These are phyloP conservation scores for Tinamus guttatus DNA, from an alignment of 2,113 vertebrate genomes.

Conservation along the genomic window DNA sequence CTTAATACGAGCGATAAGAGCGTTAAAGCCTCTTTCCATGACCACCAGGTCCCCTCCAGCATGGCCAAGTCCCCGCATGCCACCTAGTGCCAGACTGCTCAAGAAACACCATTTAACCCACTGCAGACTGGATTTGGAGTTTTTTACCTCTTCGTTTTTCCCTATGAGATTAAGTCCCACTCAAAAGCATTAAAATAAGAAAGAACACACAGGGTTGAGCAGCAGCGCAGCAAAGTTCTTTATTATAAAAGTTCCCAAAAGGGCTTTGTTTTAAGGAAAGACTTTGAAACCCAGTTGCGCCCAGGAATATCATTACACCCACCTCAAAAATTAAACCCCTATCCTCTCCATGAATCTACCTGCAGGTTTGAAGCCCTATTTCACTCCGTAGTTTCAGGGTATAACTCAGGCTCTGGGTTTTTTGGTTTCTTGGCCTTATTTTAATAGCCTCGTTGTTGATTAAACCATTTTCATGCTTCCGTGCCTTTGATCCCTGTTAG, in stretches of 20 bases:
- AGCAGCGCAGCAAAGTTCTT: not conserved
- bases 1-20: fast-evolving
- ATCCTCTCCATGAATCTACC: not conserved
- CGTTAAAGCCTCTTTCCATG: not conserved
- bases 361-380: not conserved
- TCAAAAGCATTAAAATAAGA: not conserved
- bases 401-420: not conserved
- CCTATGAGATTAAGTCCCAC: not conserved
- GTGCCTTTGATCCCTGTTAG: conserved; percentile 68
- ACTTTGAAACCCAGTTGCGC: not conserved
- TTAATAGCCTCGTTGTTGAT: conserved; percentile 62
- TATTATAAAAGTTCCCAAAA: fast-evolving
- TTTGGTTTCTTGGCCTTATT: not conserved
- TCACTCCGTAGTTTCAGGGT: not conserved
- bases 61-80: not conserved
- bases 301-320: not conserved
- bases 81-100: conserved; percentile 22
- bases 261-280: not conserved
- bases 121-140: not conserved
- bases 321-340: not conserved
- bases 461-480: conserved; percentile 70
- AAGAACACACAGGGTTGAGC: fast-evolving
- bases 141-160: not conserved
- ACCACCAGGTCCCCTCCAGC: not conserved
- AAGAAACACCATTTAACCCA: fast-evolving